phyloP scores from a whole-genome alignment of 1,140 invertebrate genomes.

The Calosoma granatense region DNA sequence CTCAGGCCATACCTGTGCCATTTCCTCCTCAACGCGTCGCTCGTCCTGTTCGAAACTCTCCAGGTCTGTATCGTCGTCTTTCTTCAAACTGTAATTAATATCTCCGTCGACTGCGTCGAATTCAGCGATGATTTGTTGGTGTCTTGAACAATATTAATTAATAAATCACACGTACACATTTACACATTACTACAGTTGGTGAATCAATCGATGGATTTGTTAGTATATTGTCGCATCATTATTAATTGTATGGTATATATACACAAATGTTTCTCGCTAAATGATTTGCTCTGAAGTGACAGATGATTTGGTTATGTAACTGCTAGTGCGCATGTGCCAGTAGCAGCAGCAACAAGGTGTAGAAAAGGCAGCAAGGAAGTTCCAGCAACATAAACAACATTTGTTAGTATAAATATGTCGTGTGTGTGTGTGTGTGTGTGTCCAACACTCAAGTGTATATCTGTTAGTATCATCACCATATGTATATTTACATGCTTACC shows the following conservation, averaged over 20 bases:
- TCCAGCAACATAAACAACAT: slow-evolving; percentile 14
- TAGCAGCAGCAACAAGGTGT: neutral
- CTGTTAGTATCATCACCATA: neutral
- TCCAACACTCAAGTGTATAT: no score
- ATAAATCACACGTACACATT: no score
- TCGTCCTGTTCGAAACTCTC: slow-evolving; percentile 36
- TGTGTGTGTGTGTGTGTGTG: no score
- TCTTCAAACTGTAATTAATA: slow-evolving; percentile 13
- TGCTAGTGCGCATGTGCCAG: neutral
- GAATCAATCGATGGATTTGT: no score
- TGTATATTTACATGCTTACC: neutral
- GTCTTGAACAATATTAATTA: no score
- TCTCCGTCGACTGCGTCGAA: neutral
- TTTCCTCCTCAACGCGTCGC: neutral
- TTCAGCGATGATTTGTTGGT: neutral
- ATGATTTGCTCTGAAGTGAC: no score
- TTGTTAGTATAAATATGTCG: slow-evolving; percentile 7
- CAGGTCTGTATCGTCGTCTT: slow-evolving; percentile 31
- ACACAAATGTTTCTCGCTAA: neutral
- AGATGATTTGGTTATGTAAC: neutral
- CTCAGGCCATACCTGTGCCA: neutral
- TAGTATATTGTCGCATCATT: neutral
- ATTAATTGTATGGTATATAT: neutral
- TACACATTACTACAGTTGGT: no score
- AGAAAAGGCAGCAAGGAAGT: slow-evolving; percentile 16